Conservation (phyloP, 2,888 invertebrate genomes). For the Eupsilia transversa region DNA sequence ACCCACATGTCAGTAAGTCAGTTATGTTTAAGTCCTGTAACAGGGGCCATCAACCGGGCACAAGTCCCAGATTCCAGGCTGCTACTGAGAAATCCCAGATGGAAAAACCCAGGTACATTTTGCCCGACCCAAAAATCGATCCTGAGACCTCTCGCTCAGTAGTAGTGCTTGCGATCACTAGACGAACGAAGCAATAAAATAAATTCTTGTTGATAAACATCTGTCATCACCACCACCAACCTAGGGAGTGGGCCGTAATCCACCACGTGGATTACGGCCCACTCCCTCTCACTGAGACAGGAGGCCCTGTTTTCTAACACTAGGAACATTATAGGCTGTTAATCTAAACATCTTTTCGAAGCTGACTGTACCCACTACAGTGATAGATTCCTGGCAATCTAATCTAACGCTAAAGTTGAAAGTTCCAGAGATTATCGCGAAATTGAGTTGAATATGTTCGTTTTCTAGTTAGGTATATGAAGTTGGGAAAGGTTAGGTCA, state of each 20-base stretch:
- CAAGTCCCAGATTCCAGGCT: not conserved
- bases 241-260: too few relatives aligned
- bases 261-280: too few relatives aligned
- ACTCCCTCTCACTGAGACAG: too few relatives aligned
- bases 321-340: too few relatives aligned
- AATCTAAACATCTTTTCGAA: not conserved
- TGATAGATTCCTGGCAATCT: conserved; percentile 64
- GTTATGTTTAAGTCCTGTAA: not conserved
- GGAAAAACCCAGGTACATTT: not conserved
- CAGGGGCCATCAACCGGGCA: not conserved
- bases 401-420: conserved; percentile 46
- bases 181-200: not conserved
- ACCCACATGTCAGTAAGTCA: not conserved
- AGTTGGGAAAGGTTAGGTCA: conserved; percentile 11
- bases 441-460: conserved; percentile 41
- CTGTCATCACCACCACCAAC: too few relatives aligned
- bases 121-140: not conserved
- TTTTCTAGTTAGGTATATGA: conserved; percentile 14
- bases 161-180: not conserved
- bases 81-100: not conserved
- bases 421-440: conserved; percentile 52
- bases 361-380: conserved; percentile 2
- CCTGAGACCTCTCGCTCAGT: not conserved
- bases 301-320: too few relatives aligned
- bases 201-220: too few relatives aligned